A percentile compares a stretch with the other conserved stretches of the same genome.
phyloP scores from a whole-genome alignment of 1,140 invertebrate genomes.

The Philopotamus ludificatus region DNA sequence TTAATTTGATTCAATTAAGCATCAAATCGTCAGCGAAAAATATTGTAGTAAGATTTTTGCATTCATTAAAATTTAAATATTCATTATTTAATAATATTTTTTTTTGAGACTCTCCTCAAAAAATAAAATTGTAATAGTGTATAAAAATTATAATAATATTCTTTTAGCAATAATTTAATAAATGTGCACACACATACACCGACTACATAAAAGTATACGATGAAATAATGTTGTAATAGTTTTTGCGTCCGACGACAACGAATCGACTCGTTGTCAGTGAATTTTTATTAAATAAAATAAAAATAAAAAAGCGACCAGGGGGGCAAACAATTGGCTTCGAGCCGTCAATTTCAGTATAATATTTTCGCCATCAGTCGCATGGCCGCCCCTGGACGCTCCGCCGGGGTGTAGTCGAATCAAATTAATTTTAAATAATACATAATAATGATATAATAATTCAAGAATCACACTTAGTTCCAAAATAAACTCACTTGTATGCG shows the following conservation, averaged over 20 bases:
- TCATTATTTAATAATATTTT: conserved; percentile 2
- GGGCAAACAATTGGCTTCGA: too few relatives aligned
- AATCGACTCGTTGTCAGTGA: too few relatives aligned
- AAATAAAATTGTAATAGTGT: background rate
- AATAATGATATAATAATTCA: conserved; percentile 57
- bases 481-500: conserved; percentile 70
- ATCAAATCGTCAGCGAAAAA: conserved; percentile 38
- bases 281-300: too few relatives aligned
- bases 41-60: conserved; percentile 38
- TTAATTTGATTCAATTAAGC: conserved; percentile 40
- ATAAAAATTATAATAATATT: conserved; percentile 20
- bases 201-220: conserved; percentile 42
- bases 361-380: too few relatives aligned
- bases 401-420: background rate
- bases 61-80: too few relatives aligned
- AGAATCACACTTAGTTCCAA: conserved; percentile 70
- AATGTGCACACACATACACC: conserved; percentile 41
- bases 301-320: too few relatives aligned
- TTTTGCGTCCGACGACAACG: conserved; percentile 8
- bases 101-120: conserved; percentile 1
- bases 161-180: too few relatives aligned
- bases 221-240: conserved; percentile 42
- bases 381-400: background rate
- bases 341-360: too few relatives aligned
- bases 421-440: conserved; percentile 11